phyloP scores from a whole-genome alignment of 2,797 vertebrate species.

The Schizopygopsis malacanthus region DNA sequence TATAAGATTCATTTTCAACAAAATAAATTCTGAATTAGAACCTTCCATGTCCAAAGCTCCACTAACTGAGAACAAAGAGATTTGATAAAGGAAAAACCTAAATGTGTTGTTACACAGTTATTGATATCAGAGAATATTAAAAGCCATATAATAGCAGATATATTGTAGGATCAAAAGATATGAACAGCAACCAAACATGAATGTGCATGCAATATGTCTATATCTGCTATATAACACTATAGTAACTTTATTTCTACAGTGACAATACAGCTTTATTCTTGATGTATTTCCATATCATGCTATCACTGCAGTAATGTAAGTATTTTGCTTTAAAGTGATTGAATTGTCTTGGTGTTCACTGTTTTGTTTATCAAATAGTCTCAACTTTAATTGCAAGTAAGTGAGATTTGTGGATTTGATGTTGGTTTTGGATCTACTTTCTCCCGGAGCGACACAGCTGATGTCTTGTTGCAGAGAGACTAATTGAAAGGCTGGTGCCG shows the following conservation, averaged over 20 bases:
- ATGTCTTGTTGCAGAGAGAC: conserved; percentile 50
- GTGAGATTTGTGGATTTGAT: neutral
- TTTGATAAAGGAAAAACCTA: too few species aligned
- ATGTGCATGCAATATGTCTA: neutral
- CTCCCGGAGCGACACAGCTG: neutral
- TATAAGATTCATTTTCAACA: too few species aligned
- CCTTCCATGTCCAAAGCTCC: too few species aligned
- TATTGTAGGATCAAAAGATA: neutral
- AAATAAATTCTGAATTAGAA: too few species aligned
- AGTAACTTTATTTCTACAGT: neutral
- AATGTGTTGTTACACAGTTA: too few species aligned
- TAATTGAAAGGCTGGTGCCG: conserved; percentile 49
- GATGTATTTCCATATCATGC: neutral
- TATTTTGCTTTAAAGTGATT: neutral
- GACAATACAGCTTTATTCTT: neutral
- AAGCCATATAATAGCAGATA: neutral
- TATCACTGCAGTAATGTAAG: too few species aligned
- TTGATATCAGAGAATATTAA: neutral
- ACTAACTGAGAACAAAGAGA: too few species aligned
- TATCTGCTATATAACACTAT: neutral
- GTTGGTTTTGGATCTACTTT: conserved; percentile 1
- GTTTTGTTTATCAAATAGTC: neutral
- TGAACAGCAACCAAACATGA: neutral
- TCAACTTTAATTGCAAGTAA: neutral
- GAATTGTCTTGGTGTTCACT: neutral